These are phyloP conservation scores for Paradisaea rubra DNA, from an alignment of 2,113 vertebrate genomes.

Conservation along the genomic window DNA sequence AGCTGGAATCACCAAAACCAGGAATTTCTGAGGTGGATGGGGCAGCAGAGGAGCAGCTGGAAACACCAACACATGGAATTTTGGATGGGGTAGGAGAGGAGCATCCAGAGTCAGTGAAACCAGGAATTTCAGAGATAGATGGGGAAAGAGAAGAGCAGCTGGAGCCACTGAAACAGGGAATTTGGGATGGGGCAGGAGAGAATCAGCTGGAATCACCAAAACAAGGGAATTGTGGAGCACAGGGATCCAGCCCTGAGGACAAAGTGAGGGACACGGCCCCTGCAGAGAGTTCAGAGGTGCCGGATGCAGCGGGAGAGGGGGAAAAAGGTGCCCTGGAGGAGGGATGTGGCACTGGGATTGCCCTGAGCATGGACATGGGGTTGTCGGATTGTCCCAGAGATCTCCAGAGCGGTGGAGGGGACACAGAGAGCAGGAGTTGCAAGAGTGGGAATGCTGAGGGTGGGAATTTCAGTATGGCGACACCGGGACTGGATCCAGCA, in stretches of 20 bases:
- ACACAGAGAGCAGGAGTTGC: neutral
- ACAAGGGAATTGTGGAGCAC: neutral
- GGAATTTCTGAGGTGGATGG: neutral
- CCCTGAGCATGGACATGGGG: neutral
- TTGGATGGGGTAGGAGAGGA: neutral
- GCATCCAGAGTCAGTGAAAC: neutral
- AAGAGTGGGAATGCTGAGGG: neutral
- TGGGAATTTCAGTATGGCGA: fast-evolving
- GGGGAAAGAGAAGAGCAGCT: neutral
- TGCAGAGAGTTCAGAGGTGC: neutral
- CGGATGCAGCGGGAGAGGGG: neutral
- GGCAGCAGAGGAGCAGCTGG: neutral
- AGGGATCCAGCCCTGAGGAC: neutral
- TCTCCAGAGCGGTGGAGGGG: neutral
- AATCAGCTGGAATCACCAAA: neutral
- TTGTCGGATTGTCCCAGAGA: fast-evolving
- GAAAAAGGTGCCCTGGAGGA: neutral
- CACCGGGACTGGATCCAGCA: neutral
- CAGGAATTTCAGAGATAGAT: neutral
- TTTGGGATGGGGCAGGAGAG: neutral
- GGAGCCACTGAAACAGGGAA: neutral
- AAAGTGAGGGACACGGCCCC: fast-evolving
- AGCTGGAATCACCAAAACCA: fast-evolving
- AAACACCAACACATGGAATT: neutral
- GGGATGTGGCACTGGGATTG: neutral